Percentiles rank a stretch among this genome's conserved stretches.
These are phyloP conservation scores for Anguilla obscura DNA, from an alignment of 2,797 vertebrate genomes.

Conservation along the genomic window DNA sequence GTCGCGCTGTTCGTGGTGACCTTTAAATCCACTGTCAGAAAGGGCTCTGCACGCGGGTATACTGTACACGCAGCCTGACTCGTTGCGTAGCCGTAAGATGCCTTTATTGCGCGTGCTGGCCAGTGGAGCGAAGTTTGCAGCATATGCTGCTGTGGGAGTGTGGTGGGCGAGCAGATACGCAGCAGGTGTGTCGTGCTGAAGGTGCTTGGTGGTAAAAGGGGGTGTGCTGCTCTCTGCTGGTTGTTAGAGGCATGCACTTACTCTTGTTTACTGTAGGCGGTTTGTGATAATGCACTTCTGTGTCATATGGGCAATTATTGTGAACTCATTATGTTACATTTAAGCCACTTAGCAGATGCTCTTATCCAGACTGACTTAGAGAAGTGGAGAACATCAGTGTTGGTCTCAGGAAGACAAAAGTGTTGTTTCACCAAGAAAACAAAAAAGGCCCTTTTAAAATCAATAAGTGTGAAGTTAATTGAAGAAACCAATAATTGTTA, in stretches of 20 bases:
- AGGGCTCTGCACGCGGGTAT: neutral
- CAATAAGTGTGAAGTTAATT: neutral
- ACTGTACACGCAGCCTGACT: neutral
- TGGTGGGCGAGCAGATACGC: neutral
- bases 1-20: neutral
- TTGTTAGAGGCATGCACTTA: neutral
- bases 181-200: neutral
- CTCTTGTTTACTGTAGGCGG: neutral
- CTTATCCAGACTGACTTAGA: neutral
- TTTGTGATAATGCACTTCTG: neutral
- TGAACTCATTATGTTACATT: neutral
- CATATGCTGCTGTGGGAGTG: neutral
- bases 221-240: neutral
- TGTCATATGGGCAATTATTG: neutral
- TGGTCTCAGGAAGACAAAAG: neutral
- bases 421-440: neutral
- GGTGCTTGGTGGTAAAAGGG: neutral
- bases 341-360: neutral
- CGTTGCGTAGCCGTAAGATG: neutral
- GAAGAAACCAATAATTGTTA: neutral
- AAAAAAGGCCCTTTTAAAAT: neutral
- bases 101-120: neutral
- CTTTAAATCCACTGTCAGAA: neutral
- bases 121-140: neutral
- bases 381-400: neutral